Conservation (phyloP, 2,888 invertebrate species). For the Dysmachus trigonus region DNA sequence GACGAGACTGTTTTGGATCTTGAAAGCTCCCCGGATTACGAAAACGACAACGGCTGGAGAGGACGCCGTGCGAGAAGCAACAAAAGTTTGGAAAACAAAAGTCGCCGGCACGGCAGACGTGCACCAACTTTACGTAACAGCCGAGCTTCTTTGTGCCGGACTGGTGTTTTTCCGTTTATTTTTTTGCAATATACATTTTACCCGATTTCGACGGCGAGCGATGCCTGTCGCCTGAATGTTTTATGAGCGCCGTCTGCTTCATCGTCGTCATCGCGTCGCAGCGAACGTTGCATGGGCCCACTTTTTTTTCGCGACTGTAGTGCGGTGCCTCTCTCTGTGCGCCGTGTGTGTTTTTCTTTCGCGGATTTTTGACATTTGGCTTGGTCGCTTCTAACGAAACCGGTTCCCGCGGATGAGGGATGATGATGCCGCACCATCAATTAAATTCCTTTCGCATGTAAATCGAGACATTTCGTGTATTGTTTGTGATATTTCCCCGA, state of each 20-base stretch:
- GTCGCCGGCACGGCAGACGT: constrained; percentile 12
- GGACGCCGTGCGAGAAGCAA: not conserved
- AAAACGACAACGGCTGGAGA: not conserved
- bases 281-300: not conserved
- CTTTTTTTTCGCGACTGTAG: not conserved
- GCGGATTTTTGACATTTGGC: constrained; percentile 9
- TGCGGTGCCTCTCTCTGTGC: not conserved
- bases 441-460: constrained; percentile 25
- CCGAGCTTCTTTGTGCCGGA: not conserved
- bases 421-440: not conserved
- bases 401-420: not conserved
- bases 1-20: constrained; percentile 11
- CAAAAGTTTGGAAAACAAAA: constrained; percentile 23
- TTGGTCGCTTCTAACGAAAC: not conserved
- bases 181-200: not conserved
- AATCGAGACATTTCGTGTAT: constrained; percentile 22
- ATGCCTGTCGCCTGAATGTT: not conserved
- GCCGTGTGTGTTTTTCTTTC: not conserved
- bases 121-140: not conserved
- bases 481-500: not conserved
- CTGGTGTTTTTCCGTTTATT: not conserved
- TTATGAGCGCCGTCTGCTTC: constrained; percentile 12
- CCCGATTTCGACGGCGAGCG: not conserved
- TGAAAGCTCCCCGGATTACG: constrained; percentile 1
- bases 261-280: not conserved